Base-by-base conservation (phyloP, 2,113 vertebrate genomes). In the Callopanchax toddi region DNA sequence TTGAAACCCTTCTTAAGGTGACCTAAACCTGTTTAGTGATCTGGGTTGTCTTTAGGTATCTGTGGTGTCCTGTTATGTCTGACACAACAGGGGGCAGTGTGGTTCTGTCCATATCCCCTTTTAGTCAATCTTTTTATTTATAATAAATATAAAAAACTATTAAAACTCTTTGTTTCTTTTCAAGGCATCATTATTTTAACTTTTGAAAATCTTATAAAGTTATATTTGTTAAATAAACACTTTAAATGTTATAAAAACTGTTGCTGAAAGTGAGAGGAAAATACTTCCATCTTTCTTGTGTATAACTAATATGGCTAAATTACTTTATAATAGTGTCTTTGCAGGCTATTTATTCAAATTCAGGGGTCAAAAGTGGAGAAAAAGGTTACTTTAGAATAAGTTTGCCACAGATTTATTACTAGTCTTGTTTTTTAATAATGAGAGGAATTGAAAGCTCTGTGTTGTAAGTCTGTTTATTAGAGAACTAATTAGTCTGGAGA, bases 21-120 rank as follows among this genome's bases (percentile, higher is more conserved):
- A 71, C 6, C 25, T 23, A 39, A 56, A 4, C 17, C 11, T 13
- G 6, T 11, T 51, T 11, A 44, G 5, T 32, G 29, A 40, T 10
- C 6, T 26, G 59, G 46, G 63, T 52, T 76, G 67, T 67, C 50
- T 57, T 53, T 25, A 1, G 51, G 16, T 6, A 13, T 36, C 17
- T 17, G 3, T 29, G 22, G 49, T 85, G 78, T 56, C 62, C 68
- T 76, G 50, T 72, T 65, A 57, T 53, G 44, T 76, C 13, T 77
- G 43, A 57, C 69, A 89, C 92, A 91, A 91, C 86, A 93, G 92
- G 88, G 91, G 92, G 92, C 91, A 92, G 92, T 88, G 85, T 91
- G 88, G 88, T 48, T 90, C 90, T 91, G 82, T 79, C 73, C 59
- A 63, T 81, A 34, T 53, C 45, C 48, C 58, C 34, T 17, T 49